Conservation (phyloP, 2,113 vertebrate genomes). For the Hemiprocne comata region DNA sequence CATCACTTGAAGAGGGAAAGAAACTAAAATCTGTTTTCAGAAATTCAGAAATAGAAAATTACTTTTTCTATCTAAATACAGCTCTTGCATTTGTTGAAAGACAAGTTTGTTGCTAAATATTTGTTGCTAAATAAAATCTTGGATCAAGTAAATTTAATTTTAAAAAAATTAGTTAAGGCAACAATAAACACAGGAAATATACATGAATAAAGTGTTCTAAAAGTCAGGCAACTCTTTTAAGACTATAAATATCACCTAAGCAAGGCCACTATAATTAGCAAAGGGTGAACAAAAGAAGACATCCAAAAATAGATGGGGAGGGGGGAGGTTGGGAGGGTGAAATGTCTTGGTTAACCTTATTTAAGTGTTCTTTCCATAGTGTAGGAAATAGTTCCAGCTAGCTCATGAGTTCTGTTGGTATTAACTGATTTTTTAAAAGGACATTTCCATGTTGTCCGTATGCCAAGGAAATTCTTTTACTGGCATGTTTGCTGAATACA, state of each 20-base stretch:
- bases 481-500: conserved; percentile 73
- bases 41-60: conserved; percentile 66
- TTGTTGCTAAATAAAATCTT: conserved; percentile 80
- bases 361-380: conserved; percentile 86
- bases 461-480: conserved; percentile 81
- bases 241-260: conserved; percentile 87
- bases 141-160: conserved; percentile 73
- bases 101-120: conserved; percentile 76
- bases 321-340: conserved; percentile 65
- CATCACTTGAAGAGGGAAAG: background rate
- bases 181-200: conserved; percentile 90
- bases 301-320: conserved; percentile 85
- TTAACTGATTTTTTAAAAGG: conserved; percentile 75
- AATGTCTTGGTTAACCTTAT: conserved; percentile 81
- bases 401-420: conserved; percentile 70
- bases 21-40: conserved; percentile 64
- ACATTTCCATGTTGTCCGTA: conserved; percentile 70
- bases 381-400: conserved; percentile 74
- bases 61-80: conserved; percentile 67
- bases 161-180: conserved; percentile 72
- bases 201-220: conserved; percentile 87
- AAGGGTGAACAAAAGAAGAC: conserved; percentile 92
- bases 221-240: conserved; percentile 76
- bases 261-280: conserved; percentile 89
- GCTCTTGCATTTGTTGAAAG: conserved; percentile 70